Base-by-base conservation (phyloP, 2,888 invertebrate species). In the Erebia palarica region DNA sequence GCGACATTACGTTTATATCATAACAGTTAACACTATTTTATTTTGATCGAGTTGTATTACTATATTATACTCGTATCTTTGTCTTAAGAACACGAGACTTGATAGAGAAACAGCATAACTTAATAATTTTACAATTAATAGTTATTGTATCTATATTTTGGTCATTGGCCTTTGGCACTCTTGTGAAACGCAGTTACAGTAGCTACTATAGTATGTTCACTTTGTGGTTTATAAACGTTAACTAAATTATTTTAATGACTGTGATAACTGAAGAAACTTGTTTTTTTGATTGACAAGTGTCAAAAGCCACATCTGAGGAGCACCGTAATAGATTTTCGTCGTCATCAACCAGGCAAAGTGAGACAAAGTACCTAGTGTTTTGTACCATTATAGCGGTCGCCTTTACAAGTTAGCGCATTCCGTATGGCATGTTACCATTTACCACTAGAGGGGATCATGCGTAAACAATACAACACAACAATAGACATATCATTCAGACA, bases 41-140 rank as follows among this genome's bases (percentile, higher is more conserved):
- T 63, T 63, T 49, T 8, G 16, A 49, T 63, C 14, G 49, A 27
- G 47, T 63, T 49, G 14, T 63, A 63, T 49, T 63, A 49, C 49
- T 49, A 21, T 14, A 63, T 27, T 27, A 63, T 63, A 36, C 7
- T 36, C 21, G 61, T 61, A 14, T 47, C 5, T 21, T 63, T 61
- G 5, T 44, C n/a, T 42, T 18, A 47, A 18, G 3, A 8, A 47
- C 61, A 44, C 4, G 27, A 42, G 10, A 27, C 14, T 58, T 58
- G 58, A 58, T 8, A 13, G 53, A 53, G n/a, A 16, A 16, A 53
- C 13, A 11, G 44, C 44, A 44, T 44, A 11, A 11, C 44, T 2
- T 3, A 44, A 44, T 44, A 1, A 44, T 44, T 27, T 3, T 27
- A 27, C 27, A 51, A 51, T 7, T n/a, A 51, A 16, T 51, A 51